Base-by-base conservation (phyloP, 1,140 invertebrate species). In the Drosophila santomea region DNA sequence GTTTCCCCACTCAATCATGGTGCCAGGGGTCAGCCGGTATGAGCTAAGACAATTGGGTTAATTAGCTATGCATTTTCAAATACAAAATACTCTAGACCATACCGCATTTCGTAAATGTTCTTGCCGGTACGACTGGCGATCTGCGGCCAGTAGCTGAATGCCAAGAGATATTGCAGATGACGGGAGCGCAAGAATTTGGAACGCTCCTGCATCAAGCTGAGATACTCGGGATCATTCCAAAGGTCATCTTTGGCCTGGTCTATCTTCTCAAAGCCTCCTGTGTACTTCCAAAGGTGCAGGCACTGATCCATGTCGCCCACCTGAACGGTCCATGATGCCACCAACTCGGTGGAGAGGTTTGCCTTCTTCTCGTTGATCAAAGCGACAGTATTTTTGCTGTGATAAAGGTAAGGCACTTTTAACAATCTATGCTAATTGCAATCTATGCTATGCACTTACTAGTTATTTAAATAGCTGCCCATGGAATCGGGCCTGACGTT, bases 1-100 rank as follows among this genome's bases (percentile, higher is more conserved):
- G 93, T 99, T 99, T 71, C 98, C 98, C 98, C 98, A 99, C 93
- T 99, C 98, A 78, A 99, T 99, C 97, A 99, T 99, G 1, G 98
- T 99, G 28, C 98, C 95, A 6, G 98, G 98, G 93, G 98, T 98
- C 20, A 99, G 93, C 80, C 97, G 96, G 83, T 94, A 95, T 28
- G 91, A 92, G 6, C 91, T 92, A 20, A 8, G 5, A 45, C 10
- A 36, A 23, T 1, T 32, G 3, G 10, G 4, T 17, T 23, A 39
- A 51, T 35, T 2, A 23, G 10, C 2, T n/a, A 4, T 12, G 1
- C 1, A 10, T 10, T 54, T 32, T 32, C 28, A 0, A n/a, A 4
- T 50, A 15, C 36, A 2, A 7, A 17, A n/a, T 39, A 14, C 12
- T 17, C 7, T 11, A n/a, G 5, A 47, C 50, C 58, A 60, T 85